A percentile compares a stretch with the other conserved stretches of the same genome.
Evolutionary conservation across 2,113 vertebrate genomes (phyloP).

Genomic region (Pollimyrus isidori): DNA sequence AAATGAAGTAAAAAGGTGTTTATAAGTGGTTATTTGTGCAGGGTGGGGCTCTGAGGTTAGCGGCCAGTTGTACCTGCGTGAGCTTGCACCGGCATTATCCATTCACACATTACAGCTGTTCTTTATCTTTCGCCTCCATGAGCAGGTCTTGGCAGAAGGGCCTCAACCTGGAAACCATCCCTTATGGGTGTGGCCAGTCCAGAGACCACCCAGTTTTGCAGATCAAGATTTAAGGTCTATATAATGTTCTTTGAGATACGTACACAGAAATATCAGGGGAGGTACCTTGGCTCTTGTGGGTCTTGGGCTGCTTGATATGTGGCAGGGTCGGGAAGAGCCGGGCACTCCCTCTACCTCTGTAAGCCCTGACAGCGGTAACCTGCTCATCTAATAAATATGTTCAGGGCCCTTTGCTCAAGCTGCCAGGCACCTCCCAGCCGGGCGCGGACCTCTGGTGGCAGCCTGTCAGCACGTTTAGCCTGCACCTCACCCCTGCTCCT

Average conservation of each 20-base stretch:
- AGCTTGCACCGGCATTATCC: not conserved
- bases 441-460: not conserved
- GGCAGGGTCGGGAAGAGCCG: not conserved
- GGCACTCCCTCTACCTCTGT: not conserved
- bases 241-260: not conserved
- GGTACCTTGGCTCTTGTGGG: not conserved
- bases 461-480: constrained; percentile 25
- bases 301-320: not conserved
- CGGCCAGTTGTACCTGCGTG: not conserved
- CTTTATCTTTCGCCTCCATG: not conserved
- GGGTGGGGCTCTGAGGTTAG: not conserved
- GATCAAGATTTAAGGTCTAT: not conserved
- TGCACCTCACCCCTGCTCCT: constrained; percentile 28
- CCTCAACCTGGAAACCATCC: no score
- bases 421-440: not conserved
- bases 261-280: not conserved
- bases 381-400: constrained; percentile 1
- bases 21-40: not conserved
- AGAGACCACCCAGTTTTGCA: not conserved
- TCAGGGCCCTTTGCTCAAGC: not conserved
- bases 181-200: not conserved
- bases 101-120: not conserved
- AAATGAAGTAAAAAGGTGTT: not conserved
- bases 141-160: not conserved
- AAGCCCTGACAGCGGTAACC: not conserved